Base-by-base conservation (phyloP, 1,140 invertebrate species). In the Wasmannia auropunctata region DNA sequence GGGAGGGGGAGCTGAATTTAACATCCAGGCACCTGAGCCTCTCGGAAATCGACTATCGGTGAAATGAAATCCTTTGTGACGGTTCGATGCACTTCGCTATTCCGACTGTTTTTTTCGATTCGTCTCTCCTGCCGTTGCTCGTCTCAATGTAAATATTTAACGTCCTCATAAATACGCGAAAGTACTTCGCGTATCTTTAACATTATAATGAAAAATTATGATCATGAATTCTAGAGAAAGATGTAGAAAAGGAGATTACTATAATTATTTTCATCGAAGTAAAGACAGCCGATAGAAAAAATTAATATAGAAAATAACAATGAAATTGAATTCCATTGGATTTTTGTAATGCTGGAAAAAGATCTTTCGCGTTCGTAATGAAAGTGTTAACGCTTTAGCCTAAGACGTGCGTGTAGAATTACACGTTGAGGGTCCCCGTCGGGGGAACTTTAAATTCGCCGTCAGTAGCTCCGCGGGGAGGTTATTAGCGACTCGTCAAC, bases 401-500 rank as follows among this genome's bases (percentile, higher is more conserved):
- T 34, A 72, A 83, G 54, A 83, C 56, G 51, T 19, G 49, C 70
- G 28, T 40, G 67, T 43, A 34, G 25, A 43, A 83, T 58, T 70
- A 40, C 77, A 58, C 43, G 25, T 60, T 34, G 28, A 83, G 49
- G 7, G 67, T 58, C 31, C 34, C 51, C 67, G 69, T 84, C 87
- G 69, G 31, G 74, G 31, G 85, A 86, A 89, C 86, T 91, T 88
- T 90, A 88, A 91, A 90, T 90, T 87, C 74, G 67, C 69, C 75
- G 46, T 25, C 40, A 46, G 65, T 25, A 49, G 46, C 51, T 65
- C 70, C 60, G 69, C 67, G 54, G 88, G 62, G 76, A 89, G 90
- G 88, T 91, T 91, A 91, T 91, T 91, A 91, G 90, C 91, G 86
- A 91, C 77, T 90, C 90, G 90, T 89, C 91, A 87, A 86, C 86